phyloP scores from a whole-genome alignment of 1,140 invertebrate species.

The Drosophila prosaltans region DNA sequence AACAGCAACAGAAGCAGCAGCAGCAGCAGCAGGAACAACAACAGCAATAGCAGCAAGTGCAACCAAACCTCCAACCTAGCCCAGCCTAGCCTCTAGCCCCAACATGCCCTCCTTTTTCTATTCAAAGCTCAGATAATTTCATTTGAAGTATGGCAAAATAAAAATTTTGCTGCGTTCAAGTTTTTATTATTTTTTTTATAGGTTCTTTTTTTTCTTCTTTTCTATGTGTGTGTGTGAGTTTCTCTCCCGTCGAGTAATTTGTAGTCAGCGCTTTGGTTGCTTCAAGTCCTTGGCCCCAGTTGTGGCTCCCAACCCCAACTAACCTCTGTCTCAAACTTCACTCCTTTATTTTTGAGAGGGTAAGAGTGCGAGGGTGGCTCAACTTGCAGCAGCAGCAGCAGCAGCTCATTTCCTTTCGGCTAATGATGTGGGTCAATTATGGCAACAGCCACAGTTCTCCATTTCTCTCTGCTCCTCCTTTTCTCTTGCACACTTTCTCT shows the following conservation, averaged over 20 bases:
- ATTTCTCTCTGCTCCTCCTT: not conserved
- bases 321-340: conserved; percentile 21
- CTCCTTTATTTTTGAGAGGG: conserved; percentile 39
- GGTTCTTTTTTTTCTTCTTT: conserved; percentile 7
- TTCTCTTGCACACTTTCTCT: not conserved
- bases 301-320: not conserved
- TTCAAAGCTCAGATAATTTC: conserved; percentile 76
- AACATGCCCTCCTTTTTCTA: not conserved
- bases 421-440: conserved; percentile 81
- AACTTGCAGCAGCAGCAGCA: conserved; percentile 46
- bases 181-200: conserved; percentile 30
- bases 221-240: conserved; percentile 3
- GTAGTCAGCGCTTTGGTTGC: conserved; percentile 40
- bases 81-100: not conserved
- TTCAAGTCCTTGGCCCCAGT: conserved; percentile 48
- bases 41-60: conserved; percentile 35
- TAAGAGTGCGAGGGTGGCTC: conserved; percentile 19
- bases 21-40: conserved; percentile 43
- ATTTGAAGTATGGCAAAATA: conserved; percentile 80
- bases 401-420: conserved; percentile 78
- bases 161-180: conserved; percentile 67
- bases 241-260: conserved; percentile 66
- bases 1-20: too few species aligned
- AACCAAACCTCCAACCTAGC: conserved; percentile 4
- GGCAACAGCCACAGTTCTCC: conserved; percentile 58